Evolutionary conservation across 2,113 vertebrate genomes (phyloP).

Genomic region (Cervus canadensis): DNA sequence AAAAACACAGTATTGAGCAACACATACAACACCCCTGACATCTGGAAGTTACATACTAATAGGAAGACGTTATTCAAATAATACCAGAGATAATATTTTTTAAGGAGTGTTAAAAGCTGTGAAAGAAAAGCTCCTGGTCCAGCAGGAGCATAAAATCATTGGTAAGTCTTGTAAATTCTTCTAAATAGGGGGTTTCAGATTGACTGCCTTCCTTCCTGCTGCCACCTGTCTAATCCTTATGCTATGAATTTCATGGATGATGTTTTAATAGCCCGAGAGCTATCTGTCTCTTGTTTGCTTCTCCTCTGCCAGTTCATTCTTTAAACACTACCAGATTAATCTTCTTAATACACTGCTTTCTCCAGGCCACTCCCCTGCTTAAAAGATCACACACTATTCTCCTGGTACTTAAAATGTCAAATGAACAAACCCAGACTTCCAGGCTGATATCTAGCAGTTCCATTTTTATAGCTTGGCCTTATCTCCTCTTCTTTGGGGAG

Average conservation of each 20-base stretch:
- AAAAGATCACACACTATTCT: neutral
- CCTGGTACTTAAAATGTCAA: neutral
- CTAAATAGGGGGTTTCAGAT: neutral
- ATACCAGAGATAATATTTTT: neutral
- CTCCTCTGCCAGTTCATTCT: neutral
- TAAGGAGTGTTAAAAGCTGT: neutral
- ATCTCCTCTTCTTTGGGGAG: neutral
- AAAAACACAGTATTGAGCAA: neutral
- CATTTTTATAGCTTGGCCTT: neutral
- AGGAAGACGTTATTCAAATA: neutral
- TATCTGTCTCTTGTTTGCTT: neutral
- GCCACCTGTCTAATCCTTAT: neutral
- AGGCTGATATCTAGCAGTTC: neutral
- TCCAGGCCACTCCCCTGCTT: neutral
- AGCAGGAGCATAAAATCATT: neutral
- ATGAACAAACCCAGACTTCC: neutral
- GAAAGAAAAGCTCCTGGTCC: neutral
- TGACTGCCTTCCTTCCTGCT: neutral
- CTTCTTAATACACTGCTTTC: neutral
- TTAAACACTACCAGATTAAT: slow-evolving; percentile 20
- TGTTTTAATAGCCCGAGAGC: neutral
- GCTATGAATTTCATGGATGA: neutral
- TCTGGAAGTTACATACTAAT: neutral
- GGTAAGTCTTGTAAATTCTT: neutral
- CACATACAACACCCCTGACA: neutral